These are phyloP conservation scores for Clusia tigrina DNA, from an alignment of 2,888 invertebrate genomes.

Conservation along the genomic window DNA sequence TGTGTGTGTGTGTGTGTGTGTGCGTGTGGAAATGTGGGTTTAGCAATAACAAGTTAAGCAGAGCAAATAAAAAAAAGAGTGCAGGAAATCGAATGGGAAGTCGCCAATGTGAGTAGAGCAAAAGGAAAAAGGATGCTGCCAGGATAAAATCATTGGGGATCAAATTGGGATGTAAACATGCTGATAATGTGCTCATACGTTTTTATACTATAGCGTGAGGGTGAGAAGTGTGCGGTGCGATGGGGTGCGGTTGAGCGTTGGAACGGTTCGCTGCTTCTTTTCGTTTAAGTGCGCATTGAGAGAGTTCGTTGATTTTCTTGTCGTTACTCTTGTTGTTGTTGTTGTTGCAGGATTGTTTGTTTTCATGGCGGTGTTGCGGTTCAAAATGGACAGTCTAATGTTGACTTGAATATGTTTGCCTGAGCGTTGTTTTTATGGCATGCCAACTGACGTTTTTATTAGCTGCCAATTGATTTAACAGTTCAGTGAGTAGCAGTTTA, in stretches of 20 bases:
- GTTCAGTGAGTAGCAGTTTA: slow-evolving; percentile 29
- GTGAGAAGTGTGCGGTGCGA: not conserved
- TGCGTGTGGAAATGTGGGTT: not conserved
- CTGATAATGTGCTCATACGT: slow-evolving; percentile 54
- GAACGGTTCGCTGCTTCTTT: no score
- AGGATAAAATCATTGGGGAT: slow-evolving; percentile 46
- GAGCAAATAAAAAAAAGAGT: slow-evolving; percentile 20
- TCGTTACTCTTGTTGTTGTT: no score
- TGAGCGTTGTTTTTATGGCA: not conserved
- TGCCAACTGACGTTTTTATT: slow-evolving; percentile 55
- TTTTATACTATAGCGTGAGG: slow-evolving; percentile 35
- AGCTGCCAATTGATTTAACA: slow-evolving; percentile 59
- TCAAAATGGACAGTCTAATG: slow-evolving; percentile 50
- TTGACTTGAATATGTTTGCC: slow-evolving; percentile 37
- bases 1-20: slow-evolving; percentile 9
- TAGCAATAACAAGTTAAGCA: slow-evolving; percentile 3
- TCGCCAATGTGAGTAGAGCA: slow-evolving; percentile 36
- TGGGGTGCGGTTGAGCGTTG: slow-evolving; percentile 8
- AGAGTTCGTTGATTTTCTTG: not conserved
- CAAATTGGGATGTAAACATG: slow-evolving; percentile 59
- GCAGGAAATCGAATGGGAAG: slow-evolving; percentile 48
- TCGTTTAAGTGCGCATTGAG: not conserved
- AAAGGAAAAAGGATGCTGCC: slow-evolving; percentile 16
- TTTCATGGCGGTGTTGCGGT: not conserved
- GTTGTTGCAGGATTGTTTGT: not conserved